Percentiles rank a stretch among this genome's conserved stretches.
Conservation (phyloP, 2,113 vertebrate genomes). For the Neodontobutis hainanensis region DNA sequence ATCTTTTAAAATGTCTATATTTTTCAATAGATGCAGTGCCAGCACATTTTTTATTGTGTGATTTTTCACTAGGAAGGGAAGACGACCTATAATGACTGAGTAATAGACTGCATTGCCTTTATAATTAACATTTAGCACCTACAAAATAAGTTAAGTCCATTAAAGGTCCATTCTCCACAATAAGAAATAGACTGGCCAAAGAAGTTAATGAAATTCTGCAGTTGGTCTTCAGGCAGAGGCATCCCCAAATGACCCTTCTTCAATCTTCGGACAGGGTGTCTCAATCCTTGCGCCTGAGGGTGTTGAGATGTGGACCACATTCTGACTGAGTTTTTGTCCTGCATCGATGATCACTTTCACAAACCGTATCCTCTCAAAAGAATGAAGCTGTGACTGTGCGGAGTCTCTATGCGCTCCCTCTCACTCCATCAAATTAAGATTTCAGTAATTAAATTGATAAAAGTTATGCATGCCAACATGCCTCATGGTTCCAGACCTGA, state of each 20-base stretch:
- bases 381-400: conserved; percentile 41
- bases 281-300: conserved; percentile 47
- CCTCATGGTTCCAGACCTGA: conserved; percentile 77
- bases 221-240: conserved; percentile 50
- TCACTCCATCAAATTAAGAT: conserved; percentile 74
- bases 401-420: conserved; percentile 44
- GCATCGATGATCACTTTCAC: conserved; percentile 63
- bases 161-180: conserved; percentile 55
- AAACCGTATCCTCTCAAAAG: conserved; percentile 43
- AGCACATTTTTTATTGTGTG: conserved; percentile 27
- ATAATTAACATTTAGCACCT: conserved; percentile 68
- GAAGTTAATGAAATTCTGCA: conserved; percentile 72
- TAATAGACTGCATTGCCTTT: conserved; percentile 53
- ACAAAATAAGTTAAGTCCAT: conserved; percentile 63
- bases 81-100: conserved; percentile 59
- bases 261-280: conserved; percentile 56
- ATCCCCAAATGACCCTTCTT: conserved; percentile 60
- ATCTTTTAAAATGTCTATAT: conserved; percentile 52
- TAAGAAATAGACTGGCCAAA: conserved; percentile 55
- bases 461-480: conserved; percentile 75
- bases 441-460: conserved; percentile 83
- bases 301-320: conserved; percentile 52
- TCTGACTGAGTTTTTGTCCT: conserved; percentile 43
- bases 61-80: conserved; percentile 26
- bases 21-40: conserved; percentile 38